Evolutionary conservation across 2,113 vertebrate species (phyloP).

Genomic region (Climacteris rufus): DNA sequence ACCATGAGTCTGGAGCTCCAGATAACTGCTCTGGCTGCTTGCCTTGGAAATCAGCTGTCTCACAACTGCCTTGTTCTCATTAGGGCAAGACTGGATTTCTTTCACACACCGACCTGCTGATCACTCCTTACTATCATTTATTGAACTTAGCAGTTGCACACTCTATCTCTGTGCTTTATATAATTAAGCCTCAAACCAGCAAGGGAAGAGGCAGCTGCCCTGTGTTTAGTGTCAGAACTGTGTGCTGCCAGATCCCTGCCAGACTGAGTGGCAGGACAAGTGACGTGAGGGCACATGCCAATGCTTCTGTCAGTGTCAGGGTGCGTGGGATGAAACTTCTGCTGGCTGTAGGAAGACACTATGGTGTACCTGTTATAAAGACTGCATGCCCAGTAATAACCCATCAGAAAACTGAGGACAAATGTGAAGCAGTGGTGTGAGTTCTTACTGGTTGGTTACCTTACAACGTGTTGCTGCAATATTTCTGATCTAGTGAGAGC

Average conservation of each 20-base stretch:
- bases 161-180: neutral
- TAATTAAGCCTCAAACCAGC: neutral
- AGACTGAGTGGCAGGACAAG: neutral
- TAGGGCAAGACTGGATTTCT: neutral
- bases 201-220: neutral
- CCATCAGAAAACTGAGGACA: neutral
- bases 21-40: accelerated
- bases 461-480: neutral
- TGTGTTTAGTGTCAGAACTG: neutral
- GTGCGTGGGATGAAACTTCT: accelerated
- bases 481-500: neutral
- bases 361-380: accelerated
- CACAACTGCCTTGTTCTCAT: neutral
- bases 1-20: accelerated
- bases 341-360: neutral
- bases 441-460: neutral
- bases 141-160: neutral
- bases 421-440: accelerated
- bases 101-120: neutral
- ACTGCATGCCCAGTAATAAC: neutral
- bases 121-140: neutral
- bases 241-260: neutral
- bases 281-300: accelerated
- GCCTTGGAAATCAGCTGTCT: neutral
- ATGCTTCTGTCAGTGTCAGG: neutral